Evolutionary conservation across 2,113 vertebrate genomes (phyloP), one percentile per base, ranked within the genome.

Genomic region (Egretta garzetta): DNA sequence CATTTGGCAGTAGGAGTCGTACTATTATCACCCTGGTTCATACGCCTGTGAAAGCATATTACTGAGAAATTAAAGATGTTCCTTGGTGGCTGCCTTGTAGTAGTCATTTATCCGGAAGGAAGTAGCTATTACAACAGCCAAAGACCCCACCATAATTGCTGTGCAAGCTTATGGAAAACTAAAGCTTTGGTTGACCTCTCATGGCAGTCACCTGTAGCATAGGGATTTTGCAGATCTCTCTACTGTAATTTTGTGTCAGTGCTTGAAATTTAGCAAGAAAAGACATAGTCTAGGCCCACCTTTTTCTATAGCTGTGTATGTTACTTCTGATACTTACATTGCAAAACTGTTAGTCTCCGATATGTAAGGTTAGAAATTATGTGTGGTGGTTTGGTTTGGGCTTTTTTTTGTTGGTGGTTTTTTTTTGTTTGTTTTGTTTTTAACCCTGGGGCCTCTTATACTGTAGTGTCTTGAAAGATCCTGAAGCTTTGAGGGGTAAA

Each of bases 321-420:
- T 96, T 98, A 95, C 93, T 98, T 94, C 86, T 97, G 97, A 95
- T 97, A 88, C 85, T 96, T 97, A 90, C 50, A 91, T 90, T 97
- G 80, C 96, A 96, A 97, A 98, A 68, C 92, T 81, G 97, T 95
- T 94, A 92, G 94, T 96, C 80, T 98, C 96, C 96, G 96, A 97
- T 98, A 97, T 93, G 97, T 98, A 96, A 97, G 96, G 94, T 95
- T 97, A 97, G 96, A 98, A 97, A 97, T 90, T 88, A 17, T 87
- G 52, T 5, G 32, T 26, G 43, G 10, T 47, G 5, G 4, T 39
- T 19, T 30, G 20, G 49, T 50, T 13, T 41, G 39, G 39, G 39
- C 4, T 8, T 41, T 41, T 41, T 39, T 39, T 33, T 19, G 39
- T 32, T 24, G 8, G 10, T n/a, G 19, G 5, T 2, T 39, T 21